Evolutionary conservation across 2,113 vertebrate genomes (phyloP).

Genomic region (Machaerirhynchus nigripectus): DNA sequence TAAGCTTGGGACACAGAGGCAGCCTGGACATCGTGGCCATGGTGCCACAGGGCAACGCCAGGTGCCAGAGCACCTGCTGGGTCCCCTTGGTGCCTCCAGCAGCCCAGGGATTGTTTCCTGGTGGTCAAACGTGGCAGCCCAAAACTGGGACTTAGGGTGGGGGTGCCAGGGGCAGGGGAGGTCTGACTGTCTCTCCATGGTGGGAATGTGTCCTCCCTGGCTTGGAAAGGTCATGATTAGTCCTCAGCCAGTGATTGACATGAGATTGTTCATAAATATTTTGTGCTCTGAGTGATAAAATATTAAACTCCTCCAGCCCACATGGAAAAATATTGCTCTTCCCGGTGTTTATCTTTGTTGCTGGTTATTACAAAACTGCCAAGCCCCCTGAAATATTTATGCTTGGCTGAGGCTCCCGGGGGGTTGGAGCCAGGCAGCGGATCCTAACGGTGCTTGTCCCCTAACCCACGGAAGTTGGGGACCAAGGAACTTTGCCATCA

Average conservation of each 20-base stretch:
- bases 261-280: constrained; percentile 64
- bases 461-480: not conserved
- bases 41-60: fast-evolving
- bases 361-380: constrained; percentile 57
- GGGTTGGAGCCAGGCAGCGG: not conserved
- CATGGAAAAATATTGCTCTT: constrained; percentile 63
- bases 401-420: not conserved
- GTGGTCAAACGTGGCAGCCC: fast-evolving
- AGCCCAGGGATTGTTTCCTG: not conserved
- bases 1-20: not conserved
- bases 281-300: constrained; percentile 67
- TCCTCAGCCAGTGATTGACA: constrained; percentile 55
- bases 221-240: constrained; percentile 52
- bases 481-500: not conserved
- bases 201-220: not conserved
- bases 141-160: not conserved
- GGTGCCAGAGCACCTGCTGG: fast-evolving
- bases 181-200: not conserved
- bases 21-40: not conserved
- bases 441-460: not conserved
- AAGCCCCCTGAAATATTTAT: constrained; percentile 64
- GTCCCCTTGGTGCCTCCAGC: not conserved
- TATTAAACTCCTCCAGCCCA: constrained; percentile 68
- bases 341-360: constrained; percentile 62
- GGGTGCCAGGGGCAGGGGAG: not conserved